A percentile compares a stretch with the other conserved stretches of the same genome.
Evolutionary conservation across 2,113 vertebrate genomes (phyloP).

Genomic region (Sinocyclocheilus anshuiensis): DNA sequence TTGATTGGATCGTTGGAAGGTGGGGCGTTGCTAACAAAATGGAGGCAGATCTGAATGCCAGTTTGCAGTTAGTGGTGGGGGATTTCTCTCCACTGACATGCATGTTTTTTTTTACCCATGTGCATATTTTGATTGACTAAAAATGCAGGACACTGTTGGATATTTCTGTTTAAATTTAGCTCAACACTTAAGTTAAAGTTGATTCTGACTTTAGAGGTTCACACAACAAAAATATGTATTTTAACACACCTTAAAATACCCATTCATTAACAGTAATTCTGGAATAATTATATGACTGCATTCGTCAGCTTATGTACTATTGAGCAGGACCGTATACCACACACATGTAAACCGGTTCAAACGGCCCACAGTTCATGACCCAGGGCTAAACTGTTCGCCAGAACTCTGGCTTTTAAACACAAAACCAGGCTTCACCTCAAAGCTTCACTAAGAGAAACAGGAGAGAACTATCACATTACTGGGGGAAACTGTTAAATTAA

Average conservation of each 20-base stretch:
- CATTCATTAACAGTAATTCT: background rate
- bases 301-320: background rate
- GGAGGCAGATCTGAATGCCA: no score
- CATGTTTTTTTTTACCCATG: background rate
- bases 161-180: background rate
- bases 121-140: background rate
- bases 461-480: conserved; percentile 60
- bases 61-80: no score
- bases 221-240: background rate
- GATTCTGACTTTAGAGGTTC: background rate
- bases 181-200: background rate
- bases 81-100: no score
- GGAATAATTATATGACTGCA: background rate
- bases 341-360: background rate
- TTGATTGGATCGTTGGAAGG: no score
- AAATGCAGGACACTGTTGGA: background rate
- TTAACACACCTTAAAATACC: background rate
- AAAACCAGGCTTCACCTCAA: conserved; percentile 55
- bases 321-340: background rate
- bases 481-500: conserved; percentile 61
- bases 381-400: conserved; percentile 37
- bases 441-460: conserved; percentile 42
- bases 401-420: conserved; percentile 49
- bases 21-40: no score
- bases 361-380: conserved; percentile 42